phyloP scores from a whole-genome alignment of 2,888 invertebrate species.

The Thecocarcelia acutangulata region DNA sequence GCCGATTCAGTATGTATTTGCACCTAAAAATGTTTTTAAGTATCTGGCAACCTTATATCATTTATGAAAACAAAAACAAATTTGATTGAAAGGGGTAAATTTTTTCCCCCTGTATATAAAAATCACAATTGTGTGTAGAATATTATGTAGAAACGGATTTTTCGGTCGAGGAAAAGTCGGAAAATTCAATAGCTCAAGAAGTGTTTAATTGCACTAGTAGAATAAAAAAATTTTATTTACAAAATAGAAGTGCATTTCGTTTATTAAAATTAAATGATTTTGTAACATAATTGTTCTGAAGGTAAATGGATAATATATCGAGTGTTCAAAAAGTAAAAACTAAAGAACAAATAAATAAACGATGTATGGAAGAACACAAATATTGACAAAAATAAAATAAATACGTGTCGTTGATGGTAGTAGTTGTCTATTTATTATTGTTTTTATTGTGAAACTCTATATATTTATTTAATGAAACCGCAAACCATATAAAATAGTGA shows the following conservation, averaged over 20 bases:
- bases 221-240: constrained; percentile 19
- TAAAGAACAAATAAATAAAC: constrained; percentile 1
- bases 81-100: too few species aligned
- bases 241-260: constrained; percentile 21
- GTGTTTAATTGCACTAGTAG: constrained; percentile 16
- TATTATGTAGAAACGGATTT: constrained; percentile 23
- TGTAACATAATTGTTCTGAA: background rate
- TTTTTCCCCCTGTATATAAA: too few species aligned
- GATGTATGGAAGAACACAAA: constrained; percentile 34
- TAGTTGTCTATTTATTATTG: background rate
- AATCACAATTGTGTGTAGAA: background rate
- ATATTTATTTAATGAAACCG: constrained; percentile 34
- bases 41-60: too few species aligned
- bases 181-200: constrained; percentile 57
- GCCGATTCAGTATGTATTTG: too few species aligned
- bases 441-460: background rate
- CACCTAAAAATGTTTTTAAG: too few species aligned
- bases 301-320: constrained; percentile 6
- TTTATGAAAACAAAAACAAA: too few species aligned
- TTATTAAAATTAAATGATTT: constrained; percentile 16
- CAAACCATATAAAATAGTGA: background rate
- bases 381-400: constrained; percentile 23
- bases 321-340: constrained; percentile 2
- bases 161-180: constrained; percentile 46
- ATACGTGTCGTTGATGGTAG: constrained; percentile 50